Evolutionary conservation across 2,888 invertebrate species (phyloP).

Genomic region (Lasius platythorax): DNA sequence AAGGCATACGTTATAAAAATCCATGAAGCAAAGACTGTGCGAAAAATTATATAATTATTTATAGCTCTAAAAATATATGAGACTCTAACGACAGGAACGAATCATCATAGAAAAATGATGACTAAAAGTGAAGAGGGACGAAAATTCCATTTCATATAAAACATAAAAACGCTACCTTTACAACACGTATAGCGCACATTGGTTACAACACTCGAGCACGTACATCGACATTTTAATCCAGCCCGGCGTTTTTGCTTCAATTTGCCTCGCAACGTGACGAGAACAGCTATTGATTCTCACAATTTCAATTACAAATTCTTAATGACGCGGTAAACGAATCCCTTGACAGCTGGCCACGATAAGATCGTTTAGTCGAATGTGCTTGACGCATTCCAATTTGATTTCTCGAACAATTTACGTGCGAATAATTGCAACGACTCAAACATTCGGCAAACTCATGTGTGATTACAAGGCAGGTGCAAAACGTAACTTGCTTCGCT

Average conservation of each 20-base stretch:
- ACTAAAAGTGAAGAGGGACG: not conserved
- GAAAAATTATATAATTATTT: not conserved
- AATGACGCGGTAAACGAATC: constrained; percentile 42
- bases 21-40: not conserved
- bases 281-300: constrained; percentile 41
- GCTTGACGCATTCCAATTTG: constrained; percentile 43
- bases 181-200: not conserved
- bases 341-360: constrained; percentile 25
- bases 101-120: not conserved
- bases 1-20: not conserved
- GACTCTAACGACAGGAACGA: not conserved
- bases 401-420: constrained; percentile 14
- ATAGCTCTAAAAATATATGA: not conserved
- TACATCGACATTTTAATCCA: constrained; percentile 39
- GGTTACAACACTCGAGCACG: constrained; percentile 36
- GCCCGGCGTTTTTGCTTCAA: constrained; percentile 29
- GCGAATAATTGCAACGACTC: constrained; percentile 8
- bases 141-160: constrained; percentile 9
- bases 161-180: not conserved
- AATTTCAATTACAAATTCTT: constrained; percentile 55
- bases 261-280: constrained; percentile 12
- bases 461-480: not conserved
- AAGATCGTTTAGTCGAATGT: constrained; percentile 13
- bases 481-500: not conserved
- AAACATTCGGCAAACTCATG: not conserved